Base-by-base conservation (phyloP, 2,797 vertebrate genomes). In the Eleutherodactylus coqui region DNA sequence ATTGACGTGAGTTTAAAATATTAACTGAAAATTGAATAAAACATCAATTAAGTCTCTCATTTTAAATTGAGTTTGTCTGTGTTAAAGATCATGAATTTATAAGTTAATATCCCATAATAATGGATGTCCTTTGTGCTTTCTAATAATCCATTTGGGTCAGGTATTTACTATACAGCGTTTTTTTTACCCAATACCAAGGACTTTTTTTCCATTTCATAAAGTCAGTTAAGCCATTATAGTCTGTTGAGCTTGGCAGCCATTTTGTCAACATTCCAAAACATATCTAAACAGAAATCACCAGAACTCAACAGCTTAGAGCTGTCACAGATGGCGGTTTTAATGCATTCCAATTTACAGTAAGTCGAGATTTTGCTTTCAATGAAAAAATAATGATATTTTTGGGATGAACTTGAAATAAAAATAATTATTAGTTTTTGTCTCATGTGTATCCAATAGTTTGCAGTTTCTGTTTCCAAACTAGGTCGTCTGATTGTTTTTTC, bases 211-310 rank as follows among this genome's bases (percentile, higher is more conserved):
- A 67, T 69, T 45, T 60, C 76, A 47, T 24, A 83, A 73, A 83
- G 69, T 75, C 73, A 51, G 58, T 84, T 67, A 76, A 51, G 29
- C 83, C 32, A 84, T 84, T 77, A 76, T 77, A 62, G 55, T 77
- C 55, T 77, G 64, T 67, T 77, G 43, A 19, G 58, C 27, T 62
- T 84, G 83, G 73, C 83, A 77, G 58, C 73, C 83, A 84, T 84
- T 49, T 76, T 84, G 83, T 67, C 83, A 84, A 67, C 73, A 76
- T 77, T 84, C 73, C 72, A 84, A 84, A 84, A 84, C 34, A 76
- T 77, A 84, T 84, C 75, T 84, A 84, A 84, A 77, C 73, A 84
- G 72, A 77, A 76, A 84, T 84, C 83, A 64, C 43, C 43, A 84
- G 83, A 84, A 84, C 32, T 64, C 83, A 77, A 51, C 83, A 84